These are phyloP conservation scores for Manis javanica DNA, from an alignment of 2,797 vertebrate species.

Conservation along the genomic window DNA sequence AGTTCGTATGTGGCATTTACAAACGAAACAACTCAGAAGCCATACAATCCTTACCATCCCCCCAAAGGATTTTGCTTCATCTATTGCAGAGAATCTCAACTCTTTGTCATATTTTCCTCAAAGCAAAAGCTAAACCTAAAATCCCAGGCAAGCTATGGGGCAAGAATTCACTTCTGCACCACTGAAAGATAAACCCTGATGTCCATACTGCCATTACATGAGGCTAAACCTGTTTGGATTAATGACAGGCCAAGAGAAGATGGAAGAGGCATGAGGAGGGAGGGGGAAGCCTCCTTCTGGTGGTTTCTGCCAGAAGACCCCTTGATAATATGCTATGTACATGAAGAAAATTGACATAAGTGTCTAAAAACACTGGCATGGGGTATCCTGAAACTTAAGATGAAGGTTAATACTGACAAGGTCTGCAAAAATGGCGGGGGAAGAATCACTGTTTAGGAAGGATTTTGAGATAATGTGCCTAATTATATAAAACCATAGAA, in stretches of 20 bases:
- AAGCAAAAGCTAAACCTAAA: not conserved
- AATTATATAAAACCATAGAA: not conserved
- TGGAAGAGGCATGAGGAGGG: not conserved
- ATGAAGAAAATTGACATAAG: not conserved
- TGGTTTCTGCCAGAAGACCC: not conserved
- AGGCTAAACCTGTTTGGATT: not conserved
- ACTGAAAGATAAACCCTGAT: not conserved
- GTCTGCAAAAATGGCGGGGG: not conserved
- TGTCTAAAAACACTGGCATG: not conserved
- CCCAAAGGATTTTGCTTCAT: not conserved
- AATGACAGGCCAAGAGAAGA: not conserved
- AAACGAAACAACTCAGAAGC: not conserved
- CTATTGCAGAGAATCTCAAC: not conserved
- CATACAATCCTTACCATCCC: not conserved
- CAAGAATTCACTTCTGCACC: not conserved
- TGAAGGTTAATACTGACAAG: not conserved
- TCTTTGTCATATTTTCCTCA: not conserved
- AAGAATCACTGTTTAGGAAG: not conserved
- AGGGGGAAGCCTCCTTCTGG: accelerated
- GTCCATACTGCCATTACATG: not conserved
- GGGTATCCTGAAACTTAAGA: not conserved
- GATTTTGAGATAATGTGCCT: not conserved
- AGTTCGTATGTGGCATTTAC: not conserved
- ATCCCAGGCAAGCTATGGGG: not conserved
- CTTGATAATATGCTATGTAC: not conserved